A percentile compares a stretch with the other conserved stretches of the same genome.
Evolutionary conservation across 1,140 invertebrate species (phyloP).

Genomic region (Dermatophagoides farinae): DNA sequence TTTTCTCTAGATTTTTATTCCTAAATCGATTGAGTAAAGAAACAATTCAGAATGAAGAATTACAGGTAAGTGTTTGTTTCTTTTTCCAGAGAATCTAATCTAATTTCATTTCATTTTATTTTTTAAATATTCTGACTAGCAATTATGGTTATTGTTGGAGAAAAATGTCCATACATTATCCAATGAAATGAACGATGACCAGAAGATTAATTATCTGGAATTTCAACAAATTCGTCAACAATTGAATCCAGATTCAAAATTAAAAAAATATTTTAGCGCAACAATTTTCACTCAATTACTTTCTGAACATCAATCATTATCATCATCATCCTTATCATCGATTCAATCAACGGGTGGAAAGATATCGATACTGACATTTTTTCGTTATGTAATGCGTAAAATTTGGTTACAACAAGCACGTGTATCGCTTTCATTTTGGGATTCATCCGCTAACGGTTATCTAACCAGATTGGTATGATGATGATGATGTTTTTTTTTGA

Average conservation of each 20-base stretch:
- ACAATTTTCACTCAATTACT: too few relatives aligned
- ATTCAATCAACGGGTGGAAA: slow-evolving; percentile 55
- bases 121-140: slow-evolving; percentile 23
- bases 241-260: slow-evolving; percentile 46
- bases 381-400: slow-evolving; percentile 86
- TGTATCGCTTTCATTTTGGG: slow-evolving; percentile 76
- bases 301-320: too few relatives aligned
- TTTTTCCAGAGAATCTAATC: neutral
- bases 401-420: slow-evolving; percentile 81
- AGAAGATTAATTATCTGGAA: slow-evolving; percentile 62
- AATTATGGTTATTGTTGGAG: slow-evolving; percentile 58
- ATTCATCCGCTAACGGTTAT: slow-evolving; percentile 75
- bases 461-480: slow-evolving; percentile 60
- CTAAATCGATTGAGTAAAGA: slow-evolving; percentile 59
- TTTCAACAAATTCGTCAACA: slow-evolving; percentile 47
- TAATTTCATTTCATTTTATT: neutral
- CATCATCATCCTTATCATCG: slow-evolving; percentile 1
- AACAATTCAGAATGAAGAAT: slow-evolving; percentile 61
- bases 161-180: slow-evolving; percentile 47
- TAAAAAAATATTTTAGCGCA: slow-evolving; percentile 20
- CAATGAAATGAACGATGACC: slow-evolving; percentile 40
- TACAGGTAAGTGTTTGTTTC: slow-evolving; percentile 35
- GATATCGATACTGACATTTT: slow-evolving; percentile 58
- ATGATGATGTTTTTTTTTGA: slow-evolving; percentile 17
- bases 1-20: slow-evolving; percentile 43